A percentile compares a stretch with the other conserved stretches of the same genome.
Conservation (phyloP, 2,113 vertebrate species). For the Plectropomus leopardus region DNA sequence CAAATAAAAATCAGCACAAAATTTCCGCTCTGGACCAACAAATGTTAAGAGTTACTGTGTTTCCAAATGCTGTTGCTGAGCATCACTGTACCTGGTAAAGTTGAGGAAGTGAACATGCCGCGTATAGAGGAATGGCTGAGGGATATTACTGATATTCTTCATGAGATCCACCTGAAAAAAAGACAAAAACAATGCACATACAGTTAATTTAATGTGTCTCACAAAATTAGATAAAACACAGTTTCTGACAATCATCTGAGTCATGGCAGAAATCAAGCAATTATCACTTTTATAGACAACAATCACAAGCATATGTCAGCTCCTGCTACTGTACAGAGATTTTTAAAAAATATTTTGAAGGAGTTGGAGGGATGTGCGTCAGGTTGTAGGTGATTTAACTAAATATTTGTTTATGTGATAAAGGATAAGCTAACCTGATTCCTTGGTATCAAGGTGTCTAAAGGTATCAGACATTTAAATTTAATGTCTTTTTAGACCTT, state of each 20-base stretch:
- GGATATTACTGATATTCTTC: constrained; percentile 95
- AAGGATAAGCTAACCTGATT: no score
- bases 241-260: background rate
- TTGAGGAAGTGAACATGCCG: constrained; percentile 99
- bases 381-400: no score
- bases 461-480: no score
- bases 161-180: constrained; percentile 93
- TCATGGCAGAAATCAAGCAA: background rate
- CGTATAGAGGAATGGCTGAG: constrained; percentile 98
- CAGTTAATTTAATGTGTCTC: background rate
- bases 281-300: constrained; percentile 29
- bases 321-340: background rate
- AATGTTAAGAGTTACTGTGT: no score
- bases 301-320: constrained; percentile 41
- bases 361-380: no score
- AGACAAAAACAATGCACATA: constrained; percentile 9
- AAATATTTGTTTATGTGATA: no score
- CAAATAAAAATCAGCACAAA: background rate
- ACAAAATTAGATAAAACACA: background rate
- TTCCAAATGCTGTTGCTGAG: background rate
- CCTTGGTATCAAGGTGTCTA: no score
- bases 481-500: no score
- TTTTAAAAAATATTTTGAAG: background rate
- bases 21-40: background rate
- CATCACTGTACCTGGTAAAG: constrained; percentile 91